Conservation (phyloP, 2,797 vertebrate genomes). For the Vespertilio murinus region DNA sequence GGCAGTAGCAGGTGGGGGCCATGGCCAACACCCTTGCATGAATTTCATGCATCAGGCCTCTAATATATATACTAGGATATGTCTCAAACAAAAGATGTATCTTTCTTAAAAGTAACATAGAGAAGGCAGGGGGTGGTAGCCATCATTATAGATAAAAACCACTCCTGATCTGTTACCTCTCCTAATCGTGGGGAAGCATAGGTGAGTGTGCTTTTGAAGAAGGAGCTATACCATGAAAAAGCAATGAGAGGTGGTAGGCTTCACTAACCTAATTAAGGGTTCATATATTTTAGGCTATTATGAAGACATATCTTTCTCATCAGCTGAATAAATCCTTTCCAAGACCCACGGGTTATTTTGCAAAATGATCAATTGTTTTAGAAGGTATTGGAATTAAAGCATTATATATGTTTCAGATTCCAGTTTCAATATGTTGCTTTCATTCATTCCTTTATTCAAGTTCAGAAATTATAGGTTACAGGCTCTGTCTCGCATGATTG, state of each 20-base stretch:
- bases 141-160: not conserved
- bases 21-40: too few species aligned
- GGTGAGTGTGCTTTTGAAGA: not conserved
- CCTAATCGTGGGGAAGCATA: not conserved
- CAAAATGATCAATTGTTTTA: not conserved
- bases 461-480: not conserved
- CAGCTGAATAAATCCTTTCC: not conserved
- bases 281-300: not conserved
- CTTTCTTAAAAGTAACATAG: not conserved
- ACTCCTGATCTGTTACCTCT: not conserved
- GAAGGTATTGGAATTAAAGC: not conserved
- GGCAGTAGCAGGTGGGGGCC: too few species aligned
- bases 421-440: not conserved
- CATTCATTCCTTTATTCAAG: not conserved
- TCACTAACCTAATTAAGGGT: not conserved
- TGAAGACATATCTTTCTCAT: not conserved
- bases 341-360: not conserved
- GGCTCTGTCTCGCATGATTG: too few species aligned
- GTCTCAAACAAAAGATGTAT: not conserved
- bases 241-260: not conserved
- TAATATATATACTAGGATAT: too few species aligned
- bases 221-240: not conserved
- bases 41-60: too few species aligned
- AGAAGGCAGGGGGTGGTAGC: not conserved
- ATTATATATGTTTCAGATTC: not conserved